Base-by-base conservation (phyloP, 35 echinoderm and acorn worm species). In the Heliocidaris tuberculata region DNA sequence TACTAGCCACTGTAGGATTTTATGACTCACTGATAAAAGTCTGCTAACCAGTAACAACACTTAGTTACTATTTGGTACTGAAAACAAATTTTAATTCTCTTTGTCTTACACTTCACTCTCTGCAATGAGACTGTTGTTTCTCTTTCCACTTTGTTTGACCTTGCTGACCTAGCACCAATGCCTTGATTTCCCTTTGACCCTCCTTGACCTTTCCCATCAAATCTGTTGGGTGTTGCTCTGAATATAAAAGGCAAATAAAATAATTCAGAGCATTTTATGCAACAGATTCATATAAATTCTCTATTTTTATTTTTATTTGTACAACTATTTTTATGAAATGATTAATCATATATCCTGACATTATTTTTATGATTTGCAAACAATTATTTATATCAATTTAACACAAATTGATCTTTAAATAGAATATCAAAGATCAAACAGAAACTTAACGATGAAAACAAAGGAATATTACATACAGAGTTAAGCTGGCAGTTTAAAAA, bases 51-150 rank as follows among this genome's bases (percentile, higher is more conserved):
- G 52, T 56, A 56, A 56, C 52, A 56, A 56, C 52, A 56, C 11
- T 2, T 11, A 12, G 10, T 56, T 56, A 10, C 11, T 56, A 9
- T 56, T 56, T 11, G 52, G 52, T 56, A 56, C 52, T 56, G 52
- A 52, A 52, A 52, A 56, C 52, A 56, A 11, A 2, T 13, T 56
- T 56, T 10, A 56, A 56, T 56, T 15, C 9, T 56, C 52, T 52
- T 52, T 78, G 27, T 88, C 93, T 94, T 96, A 99, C 96, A 94
- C 95, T 99, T 99, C 15, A 97, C 94, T 90, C 96, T 96, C 86
- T 95, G 87, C 17, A 99, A 88, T 32, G 98, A 97, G 7, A 99
- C 98, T 0, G 95, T 96, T 16, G 96, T 97, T 59, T 99, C 96
- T 56, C 97, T 98, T 31, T 94, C 85, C 31, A 93, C 94, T 61